Evolutionary conservation across 2,113 vertebrate genomes (phyloP).

Genomic region (Equus przewalskii): DNA sequence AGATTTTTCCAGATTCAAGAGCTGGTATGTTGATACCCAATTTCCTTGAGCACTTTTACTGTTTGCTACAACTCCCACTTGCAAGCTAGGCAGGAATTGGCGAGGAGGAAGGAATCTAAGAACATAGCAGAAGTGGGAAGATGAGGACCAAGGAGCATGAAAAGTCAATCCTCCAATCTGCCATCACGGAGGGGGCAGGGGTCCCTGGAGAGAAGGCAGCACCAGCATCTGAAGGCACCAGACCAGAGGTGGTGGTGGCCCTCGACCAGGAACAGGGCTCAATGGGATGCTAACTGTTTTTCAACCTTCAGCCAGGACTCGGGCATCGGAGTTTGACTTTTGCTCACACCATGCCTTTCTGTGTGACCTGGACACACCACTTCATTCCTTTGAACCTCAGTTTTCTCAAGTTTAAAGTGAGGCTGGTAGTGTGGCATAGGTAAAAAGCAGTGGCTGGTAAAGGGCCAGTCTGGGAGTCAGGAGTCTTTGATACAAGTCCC

Average conservation of each 20-base stretch:
- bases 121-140: neutral
- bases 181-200: accelerated
- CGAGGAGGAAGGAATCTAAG: slow-evolving; percentile 67
- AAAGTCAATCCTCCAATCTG: slow-evolving; percentile 58
- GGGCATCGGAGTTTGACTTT: neutral
- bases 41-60: slow-evolving; percentile 53
- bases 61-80: slow-evolving; percentile 49
- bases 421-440: neutral
- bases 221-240: no score
- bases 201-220: neutral
- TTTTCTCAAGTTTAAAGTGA: neutral
- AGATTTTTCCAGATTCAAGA: slow-evolving; percentile 77
- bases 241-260: neutral
- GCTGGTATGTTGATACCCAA: slow-evolving; percentile 69
- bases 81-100: slow-evolving; percentile 16
- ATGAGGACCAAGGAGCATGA: slow-evolving; percentile 26
- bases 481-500: neutral
- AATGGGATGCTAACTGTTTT: neutral
- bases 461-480: neutral
- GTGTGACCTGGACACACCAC: neutral
- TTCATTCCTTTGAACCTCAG: neutral
- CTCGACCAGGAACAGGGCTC: neutral
- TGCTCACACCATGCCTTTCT: neutral
- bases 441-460: neutral
- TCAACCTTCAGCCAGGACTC: neutral